A percentile compares a stretch with the other conserved stretches of the same genome.
Conservation (phyloP, 2,797 vertebrate species). For the Moxostoma hubbsi region DNA sequence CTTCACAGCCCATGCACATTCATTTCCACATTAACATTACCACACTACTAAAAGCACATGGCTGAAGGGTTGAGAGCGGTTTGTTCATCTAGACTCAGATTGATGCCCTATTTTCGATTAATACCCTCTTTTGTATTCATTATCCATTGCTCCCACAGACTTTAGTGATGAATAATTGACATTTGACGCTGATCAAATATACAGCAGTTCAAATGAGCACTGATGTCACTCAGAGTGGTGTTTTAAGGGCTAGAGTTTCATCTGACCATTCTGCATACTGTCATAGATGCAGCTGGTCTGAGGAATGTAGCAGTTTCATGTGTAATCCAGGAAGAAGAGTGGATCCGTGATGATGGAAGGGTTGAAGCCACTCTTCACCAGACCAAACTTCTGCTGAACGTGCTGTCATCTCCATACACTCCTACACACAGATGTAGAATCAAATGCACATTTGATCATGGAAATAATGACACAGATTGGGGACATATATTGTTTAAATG, state of each 20-base stretch:
- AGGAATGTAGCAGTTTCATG: constrained; percentile 81
- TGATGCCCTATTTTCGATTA: too few species aligned
- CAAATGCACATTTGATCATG: too few species aligned
- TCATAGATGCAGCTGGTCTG: constrained; percentile 82
- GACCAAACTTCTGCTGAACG: constrained; percentile 87
- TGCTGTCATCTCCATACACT: constrained; percentile 87
- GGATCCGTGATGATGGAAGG: constrained; percentile 80
- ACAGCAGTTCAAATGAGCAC: too few species aligned
- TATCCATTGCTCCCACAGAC: constrained; percentile 16
- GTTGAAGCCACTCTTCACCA: constrained; percentile 88
- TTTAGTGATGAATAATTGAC: constrained; percentile 1
- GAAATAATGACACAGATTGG: too few species aligned
- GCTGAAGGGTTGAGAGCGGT: too few species aligned
- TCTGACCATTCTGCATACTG: constrained; percentile 77
- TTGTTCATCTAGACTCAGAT: neutral
- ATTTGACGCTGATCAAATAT: too few species aligned
- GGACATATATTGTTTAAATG: too few species aligned
- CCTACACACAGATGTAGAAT: constrained; percentile 67
- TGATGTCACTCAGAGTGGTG: neutral
- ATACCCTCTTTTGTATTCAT: neutral
- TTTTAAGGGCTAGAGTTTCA: constrained; percentile 78
- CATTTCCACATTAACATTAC: neutral
- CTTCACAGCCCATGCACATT: neutral
- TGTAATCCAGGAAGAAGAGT: constrained; percentile 85
- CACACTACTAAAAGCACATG: neutral